phyloP scores from a whole-genome alignment of 2,113 vertebrate genomes.

The Sapajus apella region DNA sequence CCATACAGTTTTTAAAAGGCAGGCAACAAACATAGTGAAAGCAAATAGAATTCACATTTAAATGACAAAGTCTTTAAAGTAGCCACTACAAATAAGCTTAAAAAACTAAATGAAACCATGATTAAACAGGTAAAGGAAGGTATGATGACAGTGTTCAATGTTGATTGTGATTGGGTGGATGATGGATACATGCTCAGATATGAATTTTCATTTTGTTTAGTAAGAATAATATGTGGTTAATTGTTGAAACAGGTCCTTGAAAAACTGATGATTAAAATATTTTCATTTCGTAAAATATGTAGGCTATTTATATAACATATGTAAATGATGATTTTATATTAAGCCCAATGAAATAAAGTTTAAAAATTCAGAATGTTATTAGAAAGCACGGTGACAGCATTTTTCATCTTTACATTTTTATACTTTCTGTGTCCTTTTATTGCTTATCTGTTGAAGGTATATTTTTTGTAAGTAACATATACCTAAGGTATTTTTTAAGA shows the following conservation, averaged over 20 bases:
- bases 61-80: neutral
- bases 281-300: neutral
- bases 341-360: neutral
- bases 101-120: neutral
- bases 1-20: neutral
- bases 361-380: neutral
- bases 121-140: neutral
- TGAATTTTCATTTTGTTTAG: neutral
- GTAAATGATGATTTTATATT: neutral
- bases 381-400: neutral
- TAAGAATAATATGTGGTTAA: neutral
- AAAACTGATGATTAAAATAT: neutral
- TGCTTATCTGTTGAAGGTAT: neutral
- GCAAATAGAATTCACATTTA: neutral
- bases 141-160: neutral
- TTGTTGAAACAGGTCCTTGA: neutral
- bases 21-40: neutral
- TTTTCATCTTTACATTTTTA: constrained; percentile 3
- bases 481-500: neutral
- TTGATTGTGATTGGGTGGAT: neutral
- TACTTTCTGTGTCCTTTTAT: neutral
- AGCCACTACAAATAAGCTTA: neutral
- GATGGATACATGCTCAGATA: neutral
- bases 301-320: neutral
- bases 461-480: neutral